Conservation (phyloP, 2,888 invertebrate species). For the Phaonia tiefii region DNA sequence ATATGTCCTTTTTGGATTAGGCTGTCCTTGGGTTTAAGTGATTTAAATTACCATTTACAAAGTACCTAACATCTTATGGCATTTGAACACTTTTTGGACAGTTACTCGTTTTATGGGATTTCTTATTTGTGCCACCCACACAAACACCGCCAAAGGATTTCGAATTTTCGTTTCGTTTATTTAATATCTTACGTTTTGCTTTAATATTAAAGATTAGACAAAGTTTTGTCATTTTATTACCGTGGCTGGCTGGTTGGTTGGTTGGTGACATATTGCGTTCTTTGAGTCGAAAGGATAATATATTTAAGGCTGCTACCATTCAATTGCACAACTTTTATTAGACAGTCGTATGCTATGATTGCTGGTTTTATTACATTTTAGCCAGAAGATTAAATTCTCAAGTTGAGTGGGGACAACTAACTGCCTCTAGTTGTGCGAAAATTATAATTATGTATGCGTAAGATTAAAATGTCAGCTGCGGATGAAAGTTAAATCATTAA, state of each 20-base stretch:
- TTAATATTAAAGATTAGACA: not conserved
- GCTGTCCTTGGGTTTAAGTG: slow-evolving; percentile 1
- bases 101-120: not conserved
- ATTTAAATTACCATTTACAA: slow-evolving; percentile 4
- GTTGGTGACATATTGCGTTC: not conserved
- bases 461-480: not conserved
- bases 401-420: not conserved
- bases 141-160: too few species aligned
- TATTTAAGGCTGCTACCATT: slow-evolving; percentile 2
- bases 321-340: slow-evolving; percentile 14
- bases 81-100: not conserved
- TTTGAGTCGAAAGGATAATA: not conserved
- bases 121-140: too few species aligned
- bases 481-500: slow-evolving; percentile 13
- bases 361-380: slow-evolving; percentile 29
- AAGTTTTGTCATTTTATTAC: not conserved
- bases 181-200: not conserved
- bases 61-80: not conserved
- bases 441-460: slow-evolving; percentile 24
- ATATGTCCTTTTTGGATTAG: not conserved
- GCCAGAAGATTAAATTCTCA: slow-evolving; percentile 1
- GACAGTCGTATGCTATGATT: slow-evolving; percentile 24
- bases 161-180: not conserved
- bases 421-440: not conserved
- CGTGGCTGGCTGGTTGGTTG: not conserved